Percentiles rank a stretch among this genome's conserved stretches.
Evolutionary conservation across 2,797 vertebrate genomes (phyloP).

Genomic region (Crenichthys baileyi): DNA sequence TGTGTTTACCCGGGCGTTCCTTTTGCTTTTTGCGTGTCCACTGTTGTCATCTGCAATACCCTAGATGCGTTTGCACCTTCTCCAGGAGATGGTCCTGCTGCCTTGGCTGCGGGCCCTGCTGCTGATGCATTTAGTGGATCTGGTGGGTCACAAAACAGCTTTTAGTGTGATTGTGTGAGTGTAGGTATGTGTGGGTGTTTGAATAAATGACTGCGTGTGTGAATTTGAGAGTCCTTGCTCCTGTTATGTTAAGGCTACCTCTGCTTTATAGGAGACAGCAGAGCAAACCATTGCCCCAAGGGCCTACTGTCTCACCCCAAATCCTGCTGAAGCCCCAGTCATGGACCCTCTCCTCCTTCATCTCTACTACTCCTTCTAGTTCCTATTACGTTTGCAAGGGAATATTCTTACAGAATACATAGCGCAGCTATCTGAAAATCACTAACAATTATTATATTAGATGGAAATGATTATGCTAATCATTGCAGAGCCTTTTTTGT

Average conservation of each 20-base stretch:
- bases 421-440: conserved; percentile 16
- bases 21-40: conserved; percentile 58
- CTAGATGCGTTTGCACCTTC: conserved; percentile 98
- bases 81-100: conserved; percentile 93
- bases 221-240: conserved; percentile 36
- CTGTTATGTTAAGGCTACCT: conserved; percentile 50
- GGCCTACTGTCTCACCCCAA: conserved; percentile 64
- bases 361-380: conserved; percentile 40
- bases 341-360: conserved; percentile 60
- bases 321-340: conserved; percentile 60
- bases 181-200: conserved; percentile 6
- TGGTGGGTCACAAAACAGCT: conserved; percentile 89
- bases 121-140: conserved; percentile 98
- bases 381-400: conserved; percentile 44
- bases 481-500: conserved; percentile 16
- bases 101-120: conserved; percentile 90
- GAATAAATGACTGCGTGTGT: conserved; percentile 8
- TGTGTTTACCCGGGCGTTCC: conserved; percentile 53
- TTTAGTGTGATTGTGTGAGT: conserved; percentile 24
- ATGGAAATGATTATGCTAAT: conserved; percentile 36
- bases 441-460: conserved; percentile 18
- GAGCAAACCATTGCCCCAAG: conserved; percentile 35
- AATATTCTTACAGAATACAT: conserved; percentile 58
- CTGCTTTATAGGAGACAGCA: conserved; percentile 65
- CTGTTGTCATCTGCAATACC: conserved; percentile 78